Conservation (phyloP, 2,888 invertebrate species). For the Griposia aprilina region DNA sequence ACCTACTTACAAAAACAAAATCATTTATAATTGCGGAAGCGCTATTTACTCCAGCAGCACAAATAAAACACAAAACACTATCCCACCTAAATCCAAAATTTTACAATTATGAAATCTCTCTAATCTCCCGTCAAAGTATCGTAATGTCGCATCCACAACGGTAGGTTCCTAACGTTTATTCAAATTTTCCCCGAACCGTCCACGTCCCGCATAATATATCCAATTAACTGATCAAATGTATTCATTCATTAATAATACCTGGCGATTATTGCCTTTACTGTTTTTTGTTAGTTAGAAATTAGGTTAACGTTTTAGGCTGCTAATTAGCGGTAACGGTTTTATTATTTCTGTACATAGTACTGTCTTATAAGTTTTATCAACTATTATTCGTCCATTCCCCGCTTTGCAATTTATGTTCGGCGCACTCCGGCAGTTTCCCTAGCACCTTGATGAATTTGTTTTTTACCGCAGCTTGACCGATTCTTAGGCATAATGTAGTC, state of each 20-base stretch:
- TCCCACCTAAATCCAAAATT: neutral
- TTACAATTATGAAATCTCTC: neutral
- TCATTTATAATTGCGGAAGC: neutral
- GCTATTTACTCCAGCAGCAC: neutral
- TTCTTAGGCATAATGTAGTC: no score
- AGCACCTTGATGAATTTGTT: no score
- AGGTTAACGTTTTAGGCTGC: neutral
- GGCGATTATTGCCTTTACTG: constrained; percentile 37
- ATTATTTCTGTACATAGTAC: neutral
- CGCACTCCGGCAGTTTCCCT: neutral
- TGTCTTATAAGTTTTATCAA: neutral
- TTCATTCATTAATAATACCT: constrained; percentile 51
- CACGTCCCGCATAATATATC: constrained; percentile 62
- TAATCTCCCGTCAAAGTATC: constrained; percentile 27
- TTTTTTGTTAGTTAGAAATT: constrained; percentile 20
- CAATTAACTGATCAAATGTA: constrained; percentile 66
- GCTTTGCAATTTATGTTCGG: no score
- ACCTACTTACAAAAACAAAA: no score
- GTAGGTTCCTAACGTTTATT: constrained; percentile 65
- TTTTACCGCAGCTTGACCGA: no score
- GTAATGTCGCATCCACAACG: constrained; percentile 18
- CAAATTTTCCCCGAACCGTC: constrained; percentile 58
- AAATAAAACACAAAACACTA: neutral
- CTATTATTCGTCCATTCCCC: neutral
- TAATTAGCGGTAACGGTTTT: constrained; percentile 3